These are phyloP conservation scores for Agrotis clavis DNA, from an alignment of 2,888 invertebrate species.

Conservation along the genomic window DNA sequence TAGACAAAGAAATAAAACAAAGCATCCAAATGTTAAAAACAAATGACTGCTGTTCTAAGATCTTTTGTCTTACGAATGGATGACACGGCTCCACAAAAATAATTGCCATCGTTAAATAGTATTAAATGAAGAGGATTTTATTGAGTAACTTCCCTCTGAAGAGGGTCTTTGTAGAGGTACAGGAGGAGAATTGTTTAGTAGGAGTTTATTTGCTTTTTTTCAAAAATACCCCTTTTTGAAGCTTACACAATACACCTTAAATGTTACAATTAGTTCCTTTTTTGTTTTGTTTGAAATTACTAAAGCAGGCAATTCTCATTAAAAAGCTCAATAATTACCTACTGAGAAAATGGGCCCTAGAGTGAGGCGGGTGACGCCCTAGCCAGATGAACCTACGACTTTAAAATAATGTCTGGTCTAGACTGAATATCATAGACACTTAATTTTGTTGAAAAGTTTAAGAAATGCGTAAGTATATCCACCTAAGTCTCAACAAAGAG, in stretches of 20 bases:
- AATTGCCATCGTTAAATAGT: slow-evolving; percentile 74
- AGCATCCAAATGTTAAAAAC: slow-evolving; percentile 38
- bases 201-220: slow-evolving; percentile 11
- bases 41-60: slow-evolving; percentile 44
- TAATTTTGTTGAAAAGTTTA: no score
- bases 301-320: no score
- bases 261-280: no score
- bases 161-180: slow-evolving; percentile 35
- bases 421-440: no score
- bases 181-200: slow-evolving; percentile 21
- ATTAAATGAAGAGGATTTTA: slow-evolving; percentile 64
- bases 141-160: slow-evolving; percentile 51
- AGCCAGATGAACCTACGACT: no score
- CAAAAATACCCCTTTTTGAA: neutral
- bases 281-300: no score
- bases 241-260: neutral
- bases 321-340: no score
- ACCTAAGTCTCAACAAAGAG: no score
- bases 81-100: slow-evolving; percentile 67
- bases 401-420: no score
- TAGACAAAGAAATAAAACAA: slow-evolving; percentile 20
- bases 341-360: no score
- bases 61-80: slow-evolving; percentile 56
- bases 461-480: no score
- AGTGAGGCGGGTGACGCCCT: no score